These are phyloP conservation scores for Rosalia funebris DNA, from an alignment of 2,888 invertebrate genomes.

Conservation along the genomic window DNA sequence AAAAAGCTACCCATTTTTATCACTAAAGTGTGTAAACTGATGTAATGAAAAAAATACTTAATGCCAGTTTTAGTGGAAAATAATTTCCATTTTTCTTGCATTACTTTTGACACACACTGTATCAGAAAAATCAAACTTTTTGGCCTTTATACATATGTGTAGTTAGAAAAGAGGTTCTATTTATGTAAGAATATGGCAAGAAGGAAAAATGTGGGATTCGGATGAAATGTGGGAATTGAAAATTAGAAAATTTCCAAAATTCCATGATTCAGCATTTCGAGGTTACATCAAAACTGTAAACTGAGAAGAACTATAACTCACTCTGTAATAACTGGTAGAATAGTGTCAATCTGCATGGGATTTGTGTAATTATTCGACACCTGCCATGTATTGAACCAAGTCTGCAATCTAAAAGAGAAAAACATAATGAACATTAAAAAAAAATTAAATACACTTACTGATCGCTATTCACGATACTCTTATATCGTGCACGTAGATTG, in stretches of 20 bases:
- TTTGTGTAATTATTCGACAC: constrained; percentile 72
- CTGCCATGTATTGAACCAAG: constrained; percentile 80
- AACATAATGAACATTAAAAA: constrained; percentile 6
- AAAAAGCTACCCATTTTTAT: no score
- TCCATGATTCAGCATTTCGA: no score
- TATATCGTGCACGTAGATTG: constrained; percentile 65
- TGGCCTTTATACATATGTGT: no score
- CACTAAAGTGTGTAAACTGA: no score
- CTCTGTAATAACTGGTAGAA: constrained; percentile 69
- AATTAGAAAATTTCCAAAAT: background rate
- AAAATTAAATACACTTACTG: constrained; percentile 63
- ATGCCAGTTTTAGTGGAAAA: background rate
- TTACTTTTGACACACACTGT: background rate
- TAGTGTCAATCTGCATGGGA: constrained; percentile 72
- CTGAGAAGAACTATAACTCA: no score
- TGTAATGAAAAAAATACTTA: constrained; percentile 7
- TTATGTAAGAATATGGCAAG: no score
- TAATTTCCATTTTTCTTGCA: background rate
- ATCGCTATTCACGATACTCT: constrained; percentile 66
- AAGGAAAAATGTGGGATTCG: no score
- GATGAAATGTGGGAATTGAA: no score
- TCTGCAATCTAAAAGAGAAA: constrained; percentile 67
- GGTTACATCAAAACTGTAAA: no score
- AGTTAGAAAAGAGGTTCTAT: no score
- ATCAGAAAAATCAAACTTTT: background rate